Percentiles rank a stretch among this genome's conserved stretches.
Conservation (phyloP, 2,797 vertebrate species). For the Carcharodon carcharias region DNA sequence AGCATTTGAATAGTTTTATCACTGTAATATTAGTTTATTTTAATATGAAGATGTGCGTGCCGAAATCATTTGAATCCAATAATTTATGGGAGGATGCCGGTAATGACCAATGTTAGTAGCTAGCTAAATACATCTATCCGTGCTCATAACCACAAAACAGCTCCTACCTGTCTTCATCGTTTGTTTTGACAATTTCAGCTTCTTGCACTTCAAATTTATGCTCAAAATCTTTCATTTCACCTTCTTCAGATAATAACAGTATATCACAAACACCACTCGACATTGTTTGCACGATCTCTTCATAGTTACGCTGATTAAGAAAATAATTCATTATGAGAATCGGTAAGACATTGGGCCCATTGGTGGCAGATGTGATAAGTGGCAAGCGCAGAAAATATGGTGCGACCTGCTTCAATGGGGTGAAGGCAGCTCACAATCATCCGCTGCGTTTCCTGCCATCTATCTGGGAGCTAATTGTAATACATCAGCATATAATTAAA, state of each 20-base stretch:
- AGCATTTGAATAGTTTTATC: neutral
- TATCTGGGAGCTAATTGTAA: too few species aligned
- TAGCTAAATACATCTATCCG: neutral
- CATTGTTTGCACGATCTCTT: constrained; percentile 55
- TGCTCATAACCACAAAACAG: constrained; percentile 48
- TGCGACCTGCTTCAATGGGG: too few species aligned
- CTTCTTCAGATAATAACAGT: constrained; percentile 49
- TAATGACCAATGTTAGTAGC: neutral
- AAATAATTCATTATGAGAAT: constrained; percentile 28
- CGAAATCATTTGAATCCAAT: neutral
- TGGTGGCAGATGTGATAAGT: too few species aligned
- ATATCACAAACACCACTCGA: constrained; percentile 49
- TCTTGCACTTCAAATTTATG: neutral
- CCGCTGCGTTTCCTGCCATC: too few species aligned
- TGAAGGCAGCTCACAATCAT: too few species aligned
- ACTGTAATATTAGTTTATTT: neutral
- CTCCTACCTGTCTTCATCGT: constrained; percentile 36
- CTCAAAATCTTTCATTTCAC: neutral
- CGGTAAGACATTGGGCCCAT: neutral
- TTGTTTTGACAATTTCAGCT: constrained; percentile 22
- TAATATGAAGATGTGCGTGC: neutral
- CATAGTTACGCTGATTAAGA: constrained; percentile 57
- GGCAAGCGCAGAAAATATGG: too few species aligned
- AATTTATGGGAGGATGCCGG: neutral
- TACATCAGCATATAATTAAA: too few species aligned